phyloP scores from a whole-genome alignment of 2,797 vertebrate species.

The Pagetopsis macropterus region DNA sequence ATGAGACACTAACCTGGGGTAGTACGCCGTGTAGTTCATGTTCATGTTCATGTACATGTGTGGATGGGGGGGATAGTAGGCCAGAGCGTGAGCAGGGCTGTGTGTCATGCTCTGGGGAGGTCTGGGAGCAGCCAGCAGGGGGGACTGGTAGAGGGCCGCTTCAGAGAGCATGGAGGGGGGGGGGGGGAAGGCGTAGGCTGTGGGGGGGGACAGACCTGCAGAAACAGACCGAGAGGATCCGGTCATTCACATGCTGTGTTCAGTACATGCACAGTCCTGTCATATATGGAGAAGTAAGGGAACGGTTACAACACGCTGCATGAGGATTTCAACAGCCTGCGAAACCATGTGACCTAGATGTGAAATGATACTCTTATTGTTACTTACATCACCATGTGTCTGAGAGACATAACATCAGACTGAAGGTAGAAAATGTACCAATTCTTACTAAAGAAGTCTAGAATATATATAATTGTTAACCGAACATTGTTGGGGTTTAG shows the following conservation, averaged over 20 bases:
- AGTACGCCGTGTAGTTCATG: constrained; percentile 98
- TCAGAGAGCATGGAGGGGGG: constrained; percentile 90
- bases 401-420: no score
- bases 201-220: constrained; percentile 93
- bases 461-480: no score
- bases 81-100: constrained; percentile 85
- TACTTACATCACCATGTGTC: neutral
- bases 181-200: constrained; percentile 90
- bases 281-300: neutral
- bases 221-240: neutral
- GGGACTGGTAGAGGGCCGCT: constrained; percentile 91
- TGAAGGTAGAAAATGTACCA: neutral
- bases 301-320: neutral
- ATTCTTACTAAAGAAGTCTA: neutral
- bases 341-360: neutral
- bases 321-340: neutral
- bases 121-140: constrained; percentile 89
- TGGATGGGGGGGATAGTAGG: constrained; percentile 93
- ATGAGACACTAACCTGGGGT: constrained; percentile 87
- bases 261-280: neutral
- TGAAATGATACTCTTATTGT: neutral
- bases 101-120: constrained; percentile 83
- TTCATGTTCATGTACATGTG: constrained; percentile 99
- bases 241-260: neutral
- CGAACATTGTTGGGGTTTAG: no score